Conservation (phyloP, 2,888 invertebrate species). For the Zhuqinia jingwanae region DNA sequence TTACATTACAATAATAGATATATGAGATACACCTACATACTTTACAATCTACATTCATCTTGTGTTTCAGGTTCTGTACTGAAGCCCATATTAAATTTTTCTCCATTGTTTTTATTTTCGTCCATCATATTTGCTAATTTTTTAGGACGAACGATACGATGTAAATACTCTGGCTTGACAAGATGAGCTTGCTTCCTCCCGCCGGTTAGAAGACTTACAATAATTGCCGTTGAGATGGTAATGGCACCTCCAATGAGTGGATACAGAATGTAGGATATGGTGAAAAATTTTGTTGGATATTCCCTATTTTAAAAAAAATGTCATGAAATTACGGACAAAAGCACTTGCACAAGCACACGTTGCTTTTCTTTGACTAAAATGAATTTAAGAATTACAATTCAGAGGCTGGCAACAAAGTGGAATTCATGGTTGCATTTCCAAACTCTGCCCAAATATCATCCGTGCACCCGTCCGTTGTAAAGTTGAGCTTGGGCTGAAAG, state of each 20-base stretch:
- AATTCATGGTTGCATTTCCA: conserved; percentile 27
- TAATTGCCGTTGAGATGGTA: conserved; percentile 62
- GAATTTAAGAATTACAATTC: conserved; percentile 44
- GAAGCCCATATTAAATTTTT: conserved; percentile 55
- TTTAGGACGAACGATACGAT: conserved; percentile 67
- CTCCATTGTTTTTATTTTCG: background rate
- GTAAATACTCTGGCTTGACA: conserved; percentile 69
- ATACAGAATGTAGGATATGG: conserved; percentile 72
- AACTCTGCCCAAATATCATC: conserved; percentile 38
- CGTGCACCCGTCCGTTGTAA: conserved; percentile 51
- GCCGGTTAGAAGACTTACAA: conserved; percentile 64
- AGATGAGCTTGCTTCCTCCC: conserved; percentile 52
- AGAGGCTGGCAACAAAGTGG: conserved; percentile 43
- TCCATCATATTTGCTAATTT: conserved; percentile 34
- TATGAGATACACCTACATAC: too few relatives aligned
- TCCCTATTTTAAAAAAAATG: conserved; percentile 43
- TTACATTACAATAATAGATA: background rate
- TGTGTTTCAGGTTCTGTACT: conserved; percentile 38
- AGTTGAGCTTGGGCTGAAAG: conserved; percentile 61
- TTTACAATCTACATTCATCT: conserved; percentile 41
- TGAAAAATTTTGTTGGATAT: conserved; percentile 68
- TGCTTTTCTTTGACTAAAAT: background rate
- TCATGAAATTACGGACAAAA: too few relatives aligned
- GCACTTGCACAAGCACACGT: too few relatives aligned
- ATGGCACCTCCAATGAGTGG: conserved; percentile 72